Base-by-base conservation (phyloP, 2,797 vertebrate species). In the Brachyrhaphis roseni region DNA sequence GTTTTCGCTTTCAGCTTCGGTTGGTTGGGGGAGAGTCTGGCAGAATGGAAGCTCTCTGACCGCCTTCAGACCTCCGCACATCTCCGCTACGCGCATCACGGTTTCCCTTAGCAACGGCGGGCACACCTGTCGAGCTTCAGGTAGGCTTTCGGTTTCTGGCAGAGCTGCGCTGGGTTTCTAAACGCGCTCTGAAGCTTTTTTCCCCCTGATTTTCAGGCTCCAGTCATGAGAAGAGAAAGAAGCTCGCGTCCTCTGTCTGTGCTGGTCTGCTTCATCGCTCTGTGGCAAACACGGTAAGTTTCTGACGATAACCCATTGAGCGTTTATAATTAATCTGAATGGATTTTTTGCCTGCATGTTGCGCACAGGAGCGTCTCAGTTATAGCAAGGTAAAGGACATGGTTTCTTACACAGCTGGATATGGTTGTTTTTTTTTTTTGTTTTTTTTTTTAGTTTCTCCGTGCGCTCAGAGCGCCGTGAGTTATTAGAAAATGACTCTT, bases 221-320 rank as follows among this genome's bases (percentile, higher is more conserved):
- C 79, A 86, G 86, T 78, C 0, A 92, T 92, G 91, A 77, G n/a
- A 76, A 77, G 82, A 88, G 83, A n/a, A 57, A 76, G 84, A 82
- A 51, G 83, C 59, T 76, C 75, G 7, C 16, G 26, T 16, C 31
- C 18, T 47, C 26, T 78, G 71, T 8, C 71, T 4, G 34, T 80
- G 1, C 11, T 91, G 79, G 8, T 90, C 5, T 87, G 26, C 57
- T 34, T 87, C 74, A 46, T 85, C 53, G 68, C 80, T 0, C 8
- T 91, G 76, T 89, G 80, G 80, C 84, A 86, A 39, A 80, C 82
- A 13, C 28, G 88, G 91, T 90, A 70, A 90, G 91, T 88, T 64
- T 31, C 3, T 3, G 18, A 18, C 8, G 62, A 46, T 45, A 6
- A 20, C 8, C 36, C n/a, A 11, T 34, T 28, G 8, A 43, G 2